Base-by-base conservation (phyloP, 2,113 vertebrate genomes). In the Anarrhichthys ocellatus region DNA sequence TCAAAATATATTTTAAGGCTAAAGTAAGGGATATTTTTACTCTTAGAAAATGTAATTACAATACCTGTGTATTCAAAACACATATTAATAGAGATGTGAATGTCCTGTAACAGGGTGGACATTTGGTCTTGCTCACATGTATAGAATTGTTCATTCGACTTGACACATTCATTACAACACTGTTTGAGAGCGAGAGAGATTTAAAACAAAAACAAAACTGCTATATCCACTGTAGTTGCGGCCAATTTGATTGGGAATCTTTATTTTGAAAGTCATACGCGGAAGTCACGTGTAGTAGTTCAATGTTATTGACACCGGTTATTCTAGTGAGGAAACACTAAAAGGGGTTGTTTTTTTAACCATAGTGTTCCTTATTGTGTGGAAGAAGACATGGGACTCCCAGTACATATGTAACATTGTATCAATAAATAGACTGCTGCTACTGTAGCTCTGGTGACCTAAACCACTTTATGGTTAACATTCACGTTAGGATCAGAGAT, bases 211-310 rank as follows among this genome's bases (percentile, higher is more conserved):
- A 52, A 40, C 8, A 40, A 38, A 6, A 8, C 36, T 50, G 17
- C 18, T 2, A 14, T 11, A 17, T 24, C 9, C 5, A 24, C 14
- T 24, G 0, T 27, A 9, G 34, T 63, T 17, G 5, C n/a, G 15
- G 4, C 2, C 1, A 0, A 0, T 1, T 2, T 4, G 1, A 52
- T 18, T 15, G 22, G 48, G 5, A 6, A 27, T 27, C 1, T 66
- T 79, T 86, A 88, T 82, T 88, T 80, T 91, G 85, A 80, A 88
- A 81, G 20, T 9, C 8, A 0, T 0, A 6, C 2, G n/a, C 50
- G 68, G 86, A 83, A 68, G 32, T 58, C 0, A 0, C 0, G 2
- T 13, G 2, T 22, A 4, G 2, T 29, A 0, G 7, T 20, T 32
- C 0, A 1, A 5, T 20, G 9, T 17, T 0, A 2, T 76, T 76